Percentiles rank a stretch among this genome's conserved stretches.
Conservation (phyloP, 2,888 invertebrate genomes). For the Habrosyne pyritoides region DNA sequence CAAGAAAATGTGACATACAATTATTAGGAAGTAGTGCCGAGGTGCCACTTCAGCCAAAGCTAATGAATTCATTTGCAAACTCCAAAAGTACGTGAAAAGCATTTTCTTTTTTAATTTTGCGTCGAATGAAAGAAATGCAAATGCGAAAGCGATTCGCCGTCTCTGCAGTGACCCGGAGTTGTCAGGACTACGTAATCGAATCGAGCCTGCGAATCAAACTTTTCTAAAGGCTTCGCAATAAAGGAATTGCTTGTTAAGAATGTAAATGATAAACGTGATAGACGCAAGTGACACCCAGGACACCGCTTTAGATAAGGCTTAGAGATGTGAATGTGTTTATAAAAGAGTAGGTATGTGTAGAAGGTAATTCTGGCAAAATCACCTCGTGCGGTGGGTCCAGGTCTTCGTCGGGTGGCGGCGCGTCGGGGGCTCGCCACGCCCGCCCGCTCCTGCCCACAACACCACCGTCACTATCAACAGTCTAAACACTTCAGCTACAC, state of each 20-base stretch:
- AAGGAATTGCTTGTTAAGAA: constrained; percentile 14
- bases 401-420: constrained; percentile 72
- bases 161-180: constrained; percentile 24
- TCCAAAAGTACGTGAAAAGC: constrained; percentile 20
- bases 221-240: constrained; percentile 5
- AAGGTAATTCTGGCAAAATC: constrained; percentile 83
- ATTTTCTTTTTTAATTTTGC: constrained; percentile 17
- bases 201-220: constrained; percentile 21
- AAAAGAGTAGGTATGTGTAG: constrained; percentile 62
- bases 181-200: constrained; percentile 8
- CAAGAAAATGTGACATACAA: constrained; percentile 60
- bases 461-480: constrained; percentile 56
- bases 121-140: constrained; percentile 26
- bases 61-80: constrained; percentile 32
- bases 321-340: constrained; percentile 70
- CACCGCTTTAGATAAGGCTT: constrained; percentile 64
- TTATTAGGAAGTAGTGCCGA: constrained; percentile 56
- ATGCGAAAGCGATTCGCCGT: constrained; percentile 38
- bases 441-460: constrained; percentile 79
- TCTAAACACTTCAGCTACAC: constrained; percentile 30
- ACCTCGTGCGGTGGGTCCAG: constrained; percentile 79
- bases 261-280: constrained; percentile 37
- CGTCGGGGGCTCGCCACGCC: constrained; percentile 72
- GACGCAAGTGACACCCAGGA: constrained; percentile 70
- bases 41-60: constrained; percentile 66